Conservation (phyloP, 2,113 vertebrate genomes). For the Hippoglossus stenolepis region DNA sequence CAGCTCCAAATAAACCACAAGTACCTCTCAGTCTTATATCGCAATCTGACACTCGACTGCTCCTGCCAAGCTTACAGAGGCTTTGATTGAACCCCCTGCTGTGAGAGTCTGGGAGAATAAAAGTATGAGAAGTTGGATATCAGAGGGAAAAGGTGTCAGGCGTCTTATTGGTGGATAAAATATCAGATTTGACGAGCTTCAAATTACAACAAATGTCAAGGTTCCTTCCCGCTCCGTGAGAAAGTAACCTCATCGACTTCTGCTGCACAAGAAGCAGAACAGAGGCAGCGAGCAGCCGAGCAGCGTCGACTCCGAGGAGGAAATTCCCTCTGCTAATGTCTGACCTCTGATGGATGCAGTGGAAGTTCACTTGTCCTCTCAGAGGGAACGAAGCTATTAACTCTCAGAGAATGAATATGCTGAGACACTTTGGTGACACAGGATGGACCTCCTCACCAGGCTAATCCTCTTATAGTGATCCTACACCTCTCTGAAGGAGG, state of each 20-base stretch:
- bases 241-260: no score
- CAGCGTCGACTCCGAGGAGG: not conserved
- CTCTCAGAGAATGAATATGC: not conserved
- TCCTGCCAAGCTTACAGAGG: no score
- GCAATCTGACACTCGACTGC: no score
- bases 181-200: not conserved
- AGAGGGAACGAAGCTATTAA: slow-evolving; percentile 26
- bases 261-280: no score
- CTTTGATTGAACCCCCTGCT: no score
- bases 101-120: not conserved
- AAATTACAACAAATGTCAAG: not conserved
- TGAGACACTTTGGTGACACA: no score
- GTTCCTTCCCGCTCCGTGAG: no score
- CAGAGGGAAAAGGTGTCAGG: not conserved
- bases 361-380: slow-evolving; percentile 30
- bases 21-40: no score
- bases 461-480: slow-evolving; percentile 62
- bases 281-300: no score
- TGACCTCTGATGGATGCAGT: slow-evolving; percentile 21
- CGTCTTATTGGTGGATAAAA: not conserved
- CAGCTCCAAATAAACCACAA: no score
- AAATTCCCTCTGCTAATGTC: not conserved
- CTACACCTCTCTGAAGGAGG: slow-evolving; percentile 28
- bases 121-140: not conserved
- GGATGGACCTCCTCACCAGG: slow-evolving; percentile 8